A percentile compares a stretch with the other conserved stretches of the same genome.
These are phyloP conservation scores for Nebria ingens DNA, from an alignment of 1,140 invertebrate species.

Conservation along the genomic window DNA sequence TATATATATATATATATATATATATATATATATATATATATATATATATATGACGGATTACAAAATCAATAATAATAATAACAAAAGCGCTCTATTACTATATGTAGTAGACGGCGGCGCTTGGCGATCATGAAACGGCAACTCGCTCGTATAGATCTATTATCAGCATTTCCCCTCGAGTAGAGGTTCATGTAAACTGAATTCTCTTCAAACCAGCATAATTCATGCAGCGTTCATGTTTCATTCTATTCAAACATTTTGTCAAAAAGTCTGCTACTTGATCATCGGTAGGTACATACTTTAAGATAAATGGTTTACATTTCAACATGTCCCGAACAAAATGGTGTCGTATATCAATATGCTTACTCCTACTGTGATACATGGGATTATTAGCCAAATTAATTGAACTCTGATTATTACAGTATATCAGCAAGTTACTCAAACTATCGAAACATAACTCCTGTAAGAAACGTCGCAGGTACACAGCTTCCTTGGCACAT, in stretches of 20 bases:
- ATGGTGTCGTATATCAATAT: conserved; percentile 28
- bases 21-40: too few relatives aligned
- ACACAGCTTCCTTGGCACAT: conserved; percentile 17
- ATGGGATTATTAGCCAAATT: conserved; percentile 27
- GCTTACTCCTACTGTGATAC: conserved; percentile 24
- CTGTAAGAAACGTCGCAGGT: background rate
- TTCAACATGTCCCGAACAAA: conserved; percentile 15
- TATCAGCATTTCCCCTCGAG: too few relatives aligned
- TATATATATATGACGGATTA: too few relatives aligned
- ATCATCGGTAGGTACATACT: conserved; percentile 10
- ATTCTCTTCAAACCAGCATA: too few relatives aligned
- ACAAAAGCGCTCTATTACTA: too few relatives aligned
- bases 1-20: too few relatives aligned
- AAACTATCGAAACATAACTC: background rate
- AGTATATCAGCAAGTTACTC: background rate
- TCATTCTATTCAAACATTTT: background rate
- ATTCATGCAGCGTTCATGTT: background rate
- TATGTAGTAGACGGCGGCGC: too few relatives aligned
- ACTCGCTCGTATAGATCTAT: too few relatives aligned
- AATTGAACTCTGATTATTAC: conserved; percentile 27
- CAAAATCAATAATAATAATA: too few relatives aligned
- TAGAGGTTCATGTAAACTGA: too few relatives aligned
- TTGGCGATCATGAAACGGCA: too few relatives aligned
- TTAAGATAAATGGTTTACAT: background rate
- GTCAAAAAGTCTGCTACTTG: conserved; percentile 16